phyloP scores from a whole-genome alignment of 1,140 invertebrate genomes.

The Eumaeus atala region DNA sequence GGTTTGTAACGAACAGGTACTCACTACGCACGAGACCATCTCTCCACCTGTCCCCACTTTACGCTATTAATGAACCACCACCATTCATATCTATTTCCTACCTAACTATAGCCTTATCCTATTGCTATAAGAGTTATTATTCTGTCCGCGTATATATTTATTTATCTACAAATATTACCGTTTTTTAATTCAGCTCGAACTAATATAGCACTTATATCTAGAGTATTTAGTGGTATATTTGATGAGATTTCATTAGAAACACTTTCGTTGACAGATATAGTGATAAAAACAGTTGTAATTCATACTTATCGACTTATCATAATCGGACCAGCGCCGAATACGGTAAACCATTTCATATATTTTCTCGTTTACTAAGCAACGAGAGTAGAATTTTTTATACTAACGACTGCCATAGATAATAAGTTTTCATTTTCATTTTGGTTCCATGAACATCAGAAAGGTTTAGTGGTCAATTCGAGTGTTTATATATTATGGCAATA shows the following conservation, averaged over 20 bases:
- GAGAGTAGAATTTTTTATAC: too few relatives aligned
- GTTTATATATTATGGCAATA: too few relatives aligned
- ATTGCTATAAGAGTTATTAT: not conserved
- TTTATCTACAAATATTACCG: conserved; percentile 15
- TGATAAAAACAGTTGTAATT: conserved; percentile 24
- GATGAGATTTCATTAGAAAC: conserved; percentile 10
- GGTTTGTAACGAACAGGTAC: conserved; percentile 33
- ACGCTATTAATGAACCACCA: conserved; percentile 34
- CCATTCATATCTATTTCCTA: conserved; percentile 15
- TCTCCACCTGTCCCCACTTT: conserved; percentile 32
- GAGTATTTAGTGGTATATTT: conserved; percentile 1
- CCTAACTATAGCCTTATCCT: conserved; percentile 16
- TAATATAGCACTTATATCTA: conserved; percentile 8
- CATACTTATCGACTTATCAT: conserved; percentile 1
- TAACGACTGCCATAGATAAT: too few relatives aligned
- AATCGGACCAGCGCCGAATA: not conserved
- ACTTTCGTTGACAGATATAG: conserved; percentile 32
- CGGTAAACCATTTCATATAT: not conserved
- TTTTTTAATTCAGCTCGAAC: conserved; percentile 10
- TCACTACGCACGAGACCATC: conserved; percentile 22
- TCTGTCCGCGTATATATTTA: conserved; percentile 1
- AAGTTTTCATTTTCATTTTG: too few relatives aligned
- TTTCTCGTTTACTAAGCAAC: not conserved
- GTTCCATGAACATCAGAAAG: too few relatives aligned
- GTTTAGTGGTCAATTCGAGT: too few relatives aligned